These are phyloP conservation scores for Indicator maculatus DNA, from an alignment of 2,113 vertebrate genomes.

Conservation along the genomic window DNA sequence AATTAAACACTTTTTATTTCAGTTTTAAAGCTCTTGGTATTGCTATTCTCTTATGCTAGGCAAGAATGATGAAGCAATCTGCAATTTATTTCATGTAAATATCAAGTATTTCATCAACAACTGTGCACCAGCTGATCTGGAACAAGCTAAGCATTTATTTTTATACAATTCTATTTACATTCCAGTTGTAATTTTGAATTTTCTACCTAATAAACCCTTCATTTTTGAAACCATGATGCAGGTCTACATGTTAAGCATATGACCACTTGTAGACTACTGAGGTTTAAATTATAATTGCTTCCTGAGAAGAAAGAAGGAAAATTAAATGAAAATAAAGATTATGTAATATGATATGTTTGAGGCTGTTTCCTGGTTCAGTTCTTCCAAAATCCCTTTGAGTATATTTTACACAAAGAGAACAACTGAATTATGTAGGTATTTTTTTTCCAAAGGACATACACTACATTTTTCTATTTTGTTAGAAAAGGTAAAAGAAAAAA, in stretches of 20 bases:
- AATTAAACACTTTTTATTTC: neutral
- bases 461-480: neutral
- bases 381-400: neutral
- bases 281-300: neutral
- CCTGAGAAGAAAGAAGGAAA: neutral
- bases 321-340: neutral
- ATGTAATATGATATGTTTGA: neutral
- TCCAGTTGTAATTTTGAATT: neutral
- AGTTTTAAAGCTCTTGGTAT: neutral
- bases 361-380: neutral
- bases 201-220: neutral
- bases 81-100: neutral
- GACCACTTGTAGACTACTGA: neutral
- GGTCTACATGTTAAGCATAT: neutral
- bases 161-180: neutral
- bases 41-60: neutral
- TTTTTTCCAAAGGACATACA: neutral
- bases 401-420: neutral
- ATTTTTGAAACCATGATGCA: neutral
- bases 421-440: neutral
- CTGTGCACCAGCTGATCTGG: neutral
- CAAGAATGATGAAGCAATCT: neutral
- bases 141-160: neutral
- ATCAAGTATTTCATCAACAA: neutral
- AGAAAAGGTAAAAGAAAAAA: neutral